Conservation (phyloP, 2,797 vertebrate species). For the Anabas testudineus region DNA sequence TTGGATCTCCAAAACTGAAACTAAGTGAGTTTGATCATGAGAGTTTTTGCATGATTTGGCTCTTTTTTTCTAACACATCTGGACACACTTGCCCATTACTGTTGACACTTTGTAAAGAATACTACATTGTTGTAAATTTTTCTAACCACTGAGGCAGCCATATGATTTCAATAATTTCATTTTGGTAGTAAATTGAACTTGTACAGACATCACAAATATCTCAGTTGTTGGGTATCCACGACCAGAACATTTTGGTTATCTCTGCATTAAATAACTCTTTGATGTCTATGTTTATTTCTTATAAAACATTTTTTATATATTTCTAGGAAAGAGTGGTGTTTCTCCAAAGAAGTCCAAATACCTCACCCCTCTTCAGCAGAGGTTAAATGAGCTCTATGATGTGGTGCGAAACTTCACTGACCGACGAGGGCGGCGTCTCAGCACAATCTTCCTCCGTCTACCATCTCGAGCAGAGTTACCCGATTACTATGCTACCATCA, state of each 20-base stretch:
- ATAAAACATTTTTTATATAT: neutral
- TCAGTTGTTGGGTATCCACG: neutral
- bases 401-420: constrained; percentile 97
- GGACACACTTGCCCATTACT: neutral
- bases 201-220: neutral
- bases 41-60: neutral
- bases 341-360: constrained; percentile 98
- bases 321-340: constrained; percentile 90
- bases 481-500: constrained; percentile 98
- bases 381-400: constrained; percentile 95
- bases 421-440: constrained; percentile 93
- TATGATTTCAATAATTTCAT: neutral
- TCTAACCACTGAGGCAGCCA: neutral
- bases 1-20: constrained; percentile 97
- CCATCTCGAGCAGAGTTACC: constrained; percentile 96
- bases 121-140: neutral
- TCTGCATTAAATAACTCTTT: neutral
- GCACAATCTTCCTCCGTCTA: constrained; percentile 95
- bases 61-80: neutral
- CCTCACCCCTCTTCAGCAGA: constrained; percentile 97
- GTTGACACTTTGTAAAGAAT: neutral
- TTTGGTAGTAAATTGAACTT: neutral
- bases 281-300: neutral
- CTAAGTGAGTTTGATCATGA: constrained; percentile 86
- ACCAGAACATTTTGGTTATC: neutral